These are phyloP conservation scores for Eilema depressum DNA, from an alignment of 2,888 invertebrate genomes.

Conservation along the genomic window DNA sequence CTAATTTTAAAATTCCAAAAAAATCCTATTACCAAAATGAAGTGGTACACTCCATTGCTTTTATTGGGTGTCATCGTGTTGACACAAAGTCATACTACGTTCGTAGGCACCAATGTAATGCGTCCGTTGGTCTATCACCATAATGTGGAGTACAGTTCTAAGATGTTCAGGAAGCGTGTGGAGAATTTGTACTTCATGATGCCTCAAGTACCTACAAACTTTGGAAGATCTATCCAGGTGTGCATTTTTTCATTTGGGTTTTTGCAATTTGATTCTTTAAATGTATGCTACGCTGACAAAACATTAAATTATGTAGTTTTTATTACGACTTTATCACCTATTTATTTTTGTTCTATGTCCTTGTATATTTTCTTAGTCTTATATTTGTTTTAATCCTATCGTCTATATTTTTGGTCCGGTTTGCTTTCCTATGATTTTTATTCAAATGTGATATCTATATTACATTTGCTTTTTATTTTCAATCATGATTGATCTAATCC, in stretches of 20 bases:
- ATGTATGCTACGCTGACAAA: background rate
- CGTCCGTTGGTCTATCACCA: slow-evolving; percentile 62
- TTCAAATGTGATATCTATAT: no score
- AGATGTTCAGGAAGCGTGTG: slow-evolving; percentile 65
- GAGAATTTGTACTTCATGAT: slow-evolving; percentile 63
- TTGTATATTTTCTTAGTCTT: no score
- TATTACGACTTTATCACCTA: no score
- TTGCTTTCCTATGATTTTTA: no score
- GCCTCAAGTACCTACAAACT: slow-evolving; percentile 45
- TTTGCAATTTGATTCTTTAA: background rate
- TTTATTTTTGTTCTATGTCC: no score
- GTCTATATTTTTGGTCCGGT: no score
- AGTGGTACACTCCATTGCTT: slow-evolving; percentile 45
- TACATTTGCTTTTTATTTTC: no score
- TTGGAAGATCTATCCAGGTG: slow-evolving; percentile 65
- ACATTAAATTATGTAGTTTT: background rate
- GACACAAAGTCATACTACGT: slow-evolving; percentile 67
- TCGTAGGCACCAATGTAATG: slow-evolving; percentile 67
- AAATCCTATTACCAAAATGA: slow-evolving; percentile 48
- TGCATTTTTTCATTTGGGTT: slow-evolving; percentile 5
- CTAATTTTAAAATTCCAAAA: background rate
- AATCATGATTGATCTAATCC: no score
- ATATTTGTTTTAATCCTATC: no score
- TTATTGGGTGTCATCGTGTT: slow-evolving; percentile 54
- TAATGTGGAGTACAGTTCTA: slow-evolving; percentile 51